Evolutionary conservation across 2,888 invertebrate species (phyloP), one percentile per base, ranked within the genome.

Genomic region (Stenurella melanura): DNA sequence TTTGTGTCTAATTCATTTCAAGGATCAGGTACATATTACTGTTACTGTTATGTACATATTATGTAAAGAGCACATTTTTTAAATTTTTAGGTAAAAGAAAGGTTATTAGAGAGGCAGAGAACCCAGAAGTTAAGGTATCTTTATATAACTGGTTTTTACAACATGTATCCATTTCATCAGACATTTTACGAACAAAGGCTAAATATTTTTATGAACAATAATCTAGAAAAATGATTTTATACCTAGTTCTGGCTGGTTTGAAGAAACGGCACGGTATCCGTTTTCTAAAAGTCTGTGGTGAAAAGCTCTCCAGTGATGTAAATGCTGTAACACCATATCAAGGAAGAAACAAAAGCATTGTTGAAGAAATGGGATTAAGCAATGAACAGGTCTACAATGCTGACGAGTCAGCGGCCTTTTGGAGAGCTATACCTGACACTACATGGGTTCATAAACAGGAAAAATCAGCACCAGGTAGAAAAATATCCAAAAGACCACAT

Each of bases 341-440:
- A 63, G 34, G 73, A 71, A 76, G 78, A 66, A 64, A 75, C 64
- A 6, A 5, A 42, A 10, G 19, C 11, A 67, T 72, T 63, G 57
- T 81, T 34, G 38, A 72, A 34, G 76, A 81, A 70, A 70, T 79
- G 73, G 38, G 72, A 64, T 73, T 81, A 57, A 54, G 34, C 19
- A n/a, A 26, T 21, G 73, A 76, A 57, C 81, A 82, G 70, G 75
- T 82, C n/a, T 82, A 82, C 68, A 82, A 83, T 75, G 78, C 82
- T 15, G 82, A 83, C 74, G 80, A 82, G 57, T 79, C 78, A 10
- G 78, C 76, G 12, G 56, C 76, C 61, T 81, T 74, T 70, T 82
- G 80, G 80, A 80, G 80, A 73, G 17, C 77, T 19, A 58, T 82
- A 34, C 80, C 82, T 17, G 78, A 80, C 26, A 77, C 54, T 9